Evolutionary conservation across 2,797 vertebrate species (phyloP).

Genomic region (Scleropages formosus): DNA sequence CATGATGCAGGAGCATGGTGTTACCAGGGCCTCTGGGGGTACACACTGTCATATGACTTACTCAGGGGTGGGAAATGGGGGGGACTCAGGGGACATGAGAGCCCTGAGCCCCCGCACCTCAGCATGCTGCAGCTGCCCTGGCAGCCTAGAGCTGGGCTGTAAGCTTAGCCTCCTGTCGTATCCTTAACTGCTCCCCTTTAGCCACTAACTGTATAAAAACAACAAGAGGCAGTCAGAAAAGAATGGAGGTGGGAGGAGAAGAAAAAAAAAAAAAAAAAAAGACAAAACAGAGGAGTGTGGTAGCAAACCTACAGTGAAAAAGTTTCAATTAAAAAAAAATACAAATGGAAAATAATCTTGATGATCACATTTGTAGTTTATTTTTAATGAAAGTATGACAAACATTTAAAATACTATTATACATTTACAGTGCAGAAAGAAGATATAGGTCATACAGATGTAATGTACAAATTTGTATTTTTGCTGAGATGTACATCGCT

Average conservation of each 20-base stretch:
- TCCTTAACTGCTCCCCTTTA: slow-evolving; percentile 81
- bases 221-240: slow-evolving; percentile 63
- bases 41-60: not conserved
- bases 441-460: too few relatives aligned
- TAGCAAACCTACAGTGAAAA: not conserved
- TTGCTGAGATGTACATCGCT: too few relatives aligned
- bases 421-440: too few relatives aligned
- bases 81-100: slow-evolving; percentile 39
- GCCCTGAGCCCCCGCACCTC: slow-evolving; percentile 76
- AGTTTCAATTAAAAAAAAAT: too few relatives aligned
- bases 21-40: too few relatives aligned
- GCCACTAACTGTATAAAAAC: slow-evolving; percentile 80
- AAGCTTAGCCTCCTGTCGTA: slow-evolving; percentile 82
- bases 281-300: not conserved
- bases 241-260: slow-evolving; percentile 40
- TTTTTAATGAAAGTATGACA: too few relatives aligned
- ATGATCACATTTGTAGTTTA: too few relatives aligned
- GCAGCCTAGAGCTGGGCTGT: slow-evolving; percentile 79
- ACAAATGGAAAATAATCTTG: too few relatives aligned
- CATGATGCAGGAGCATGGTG: too few relatives aligned
- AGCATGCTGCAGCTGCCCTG: slow-evolving; percentile 77
- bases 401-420: too few relatives aligned
- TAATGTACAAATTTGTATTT: too few relatives aligned
- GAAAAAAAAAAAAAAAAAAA: slow-evolving; percentile 53
- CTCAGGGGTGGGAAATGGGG: not conserved